Evolutionary conservation across 2,113 vertebrate species (phyloP).

Genomic region (Galeopterus variegatus): DNA sequence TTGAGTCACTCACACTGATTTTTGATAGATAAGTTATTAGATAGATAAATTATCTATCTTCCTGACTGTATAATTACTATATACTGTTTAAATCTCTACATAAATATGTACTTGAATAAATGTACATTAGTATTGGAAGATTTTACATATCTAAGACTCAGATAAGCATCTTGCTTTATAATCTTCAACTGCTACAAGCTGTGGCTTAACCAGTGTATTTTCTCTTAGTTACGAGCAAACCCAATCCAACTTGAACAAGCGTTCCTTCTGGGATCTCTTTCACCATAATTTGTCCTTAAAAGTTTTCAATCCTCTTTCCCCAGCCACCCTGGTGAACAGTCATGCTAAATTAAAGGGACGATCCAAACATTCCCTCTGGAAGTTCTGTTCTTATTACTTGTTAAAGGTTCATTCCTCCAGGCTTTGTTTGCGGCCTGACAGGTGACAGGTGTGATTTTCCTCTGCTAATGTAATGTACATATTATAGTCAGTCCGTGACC

Average conservation of each 20-base stretch:
- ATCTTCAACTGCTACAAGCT: not conserved
- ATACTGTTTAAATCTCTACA: not conserved
- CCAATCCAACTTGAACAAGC: not conserved
- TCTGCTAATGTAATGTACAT: not conserved
- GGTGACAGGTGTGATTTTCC: not conserved
- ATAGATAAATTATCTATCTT: not conserved
- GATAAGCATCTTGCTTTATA: not conserved
- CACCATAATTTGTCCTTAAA: constrained; percentile 8
- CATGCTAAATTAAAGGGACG: not conserved
- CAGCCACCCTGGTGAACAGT: not conserved
- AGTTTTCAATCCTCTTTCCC: not conserved
- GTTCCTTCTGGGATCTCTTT: not conserved
- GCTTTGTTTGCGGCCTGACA: not conserved
- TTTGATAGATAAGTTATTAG: not conserved
- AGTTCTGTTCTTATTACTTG: constrained; percentile 2
- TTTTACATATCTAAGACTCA: not conserved
- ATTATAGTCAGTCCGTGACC: not conserved
- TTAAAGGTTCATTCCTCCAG: not conserved
- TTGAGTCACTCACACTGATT: not conserved
- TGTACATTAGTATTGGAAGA: not conserved
- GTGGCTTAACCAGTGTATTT: not conserved
- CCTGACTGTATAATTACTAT: not conserved
- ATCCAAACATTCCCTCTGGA: constrained; percentile 46
- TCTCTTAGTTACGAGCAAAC: constrained; percentile 7
- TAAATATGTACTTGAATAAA: not conserved